phyloP scores from a whole-genome alignment of 37 sponge, comb jelly and placozoan genomes.

The Bolinopsis microptera region DNA sequence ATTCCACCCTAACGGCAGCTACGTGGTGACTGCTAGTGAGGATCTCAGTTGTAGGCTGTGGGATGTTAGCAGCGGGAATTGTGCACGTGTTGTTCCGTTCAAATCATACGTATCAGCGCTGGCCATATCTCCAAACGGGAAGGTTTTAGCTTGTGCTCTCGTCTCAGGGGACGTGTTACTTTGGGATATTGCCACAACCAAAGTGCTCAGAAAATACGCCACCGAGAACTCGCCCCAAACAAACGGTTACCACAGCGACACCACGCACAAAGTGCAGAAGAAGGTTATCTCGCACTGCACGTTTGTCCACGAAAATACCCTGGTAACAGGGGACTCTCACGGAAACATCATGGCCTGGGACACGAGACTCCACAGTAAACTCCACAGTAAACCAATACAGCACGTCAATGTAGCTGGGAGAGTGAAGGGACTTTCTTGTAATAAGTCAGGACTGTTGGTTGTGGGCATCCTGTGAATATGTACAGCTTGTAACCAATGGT shows the following conservation, averaged over 20 bases:
- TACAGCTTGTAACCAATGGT: no score
- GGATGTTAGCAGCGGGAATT: slow-evolving; percentile 64
- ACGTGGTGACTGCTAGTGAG: slow-evolving; percentile 35
- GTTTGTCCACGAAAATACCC: slow-evolving; percentile 44
- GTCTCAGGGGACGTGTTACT: neutral
- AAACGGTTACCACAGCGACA: slow-evolving; percentile 50
- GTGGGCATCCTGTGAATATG: slow-evolving; percentile 26
- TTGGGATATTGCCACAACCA: slow-evolving; percentile 34
- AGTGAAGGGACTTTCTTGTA: neutral
- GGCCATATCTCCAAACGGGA: slow-evolving; percentile 53
- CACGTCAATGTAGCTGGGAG: slow-evolving; percentile 22
- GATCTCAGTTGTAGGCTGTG: slow-evolving; percentile 43
- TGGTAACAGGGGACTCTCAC: slow-evolving; percentile 36
- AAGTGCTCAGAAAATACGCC: neutral
- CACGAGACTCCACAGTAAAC: slow-evolving; percentile 48
- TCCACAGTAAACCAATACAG: slow-evolving; percentile 24
- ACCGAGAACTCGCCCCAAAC: neutral
- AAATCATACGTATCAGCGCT: neutral
- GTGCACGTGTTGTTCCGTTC: slow-evolving; percentile 41
- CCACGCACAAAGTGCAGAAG: neutral
- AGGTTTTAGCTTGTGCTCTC: neutral
- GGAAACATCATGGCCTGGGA: slow-evolving; percentile 16
- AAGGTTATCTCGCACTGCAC: neutral
- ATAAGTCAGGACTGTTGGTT: slow-evolving; percentile 1
- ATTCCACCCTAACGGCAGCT: slow-evolving; percentile 59